Percentiles rank a stretch among this genome's conserved stretches.
phyloP scores from a whole-genome alignment of 2,113 vertebrate species.

The Mesitornis unicolor region DNA sequence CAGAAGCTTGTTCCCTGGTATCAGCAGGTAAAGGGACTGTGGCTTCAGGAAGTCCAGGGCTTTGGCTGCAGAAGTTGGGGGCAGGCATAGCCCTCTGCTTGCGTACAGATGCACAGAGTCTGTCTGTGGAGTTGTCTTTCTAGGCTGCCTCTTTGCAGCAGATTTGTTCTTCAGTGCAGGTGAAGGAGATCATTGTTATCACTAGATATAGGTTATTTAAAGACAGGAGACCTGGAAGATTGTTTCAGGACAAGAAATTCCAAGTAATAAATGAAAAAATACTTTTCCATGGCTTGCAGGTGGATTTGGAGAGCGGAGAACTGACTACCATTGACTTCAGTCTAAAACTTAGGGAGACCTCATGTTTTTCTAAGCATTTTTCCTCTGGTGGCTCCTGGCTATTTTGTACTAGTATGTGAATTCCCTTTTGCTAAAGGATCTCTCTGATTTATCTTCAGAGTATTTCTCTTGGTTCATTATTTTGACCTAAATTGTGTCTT shows the following conservation, averaged over 20 bases:
- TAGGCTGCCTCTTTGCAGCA: not conserved
- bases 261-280: not conserved
- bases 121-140: not conserved
- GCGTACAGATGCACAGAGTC: fast-evolving
- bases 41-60: not conserved
- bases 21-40: not conserved
- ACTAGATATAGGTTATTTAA: not conserved
- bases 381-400: not conserved
- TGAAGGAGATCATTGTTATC: not conserved
- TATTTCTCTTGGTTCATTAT: not conserved
- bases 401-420: not conserved
- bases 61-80: not conserved
- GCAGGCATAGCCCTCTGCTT: not conserved
- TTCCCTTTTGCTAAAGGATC: not conserved
- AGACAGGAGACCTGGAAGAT: not conserved
- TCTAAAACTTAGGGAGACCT: not conserved
- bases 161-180: not conserved
- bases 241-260: not conserved
- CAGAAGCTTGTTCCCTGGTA: not conserved
- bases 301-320: not conserved
- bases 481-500: not conserved
- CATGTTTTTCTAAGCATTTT: not conserved
- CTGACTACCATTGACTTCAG: not conserved
- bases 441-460: not conserved
- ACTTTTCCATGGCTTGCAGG: not conserved